These are phyloP conservation scores for Protodeltote pygarga DNA, from an alignment of 2,888 invertebrate genomes.

Conservation along the genomic window DNA sequence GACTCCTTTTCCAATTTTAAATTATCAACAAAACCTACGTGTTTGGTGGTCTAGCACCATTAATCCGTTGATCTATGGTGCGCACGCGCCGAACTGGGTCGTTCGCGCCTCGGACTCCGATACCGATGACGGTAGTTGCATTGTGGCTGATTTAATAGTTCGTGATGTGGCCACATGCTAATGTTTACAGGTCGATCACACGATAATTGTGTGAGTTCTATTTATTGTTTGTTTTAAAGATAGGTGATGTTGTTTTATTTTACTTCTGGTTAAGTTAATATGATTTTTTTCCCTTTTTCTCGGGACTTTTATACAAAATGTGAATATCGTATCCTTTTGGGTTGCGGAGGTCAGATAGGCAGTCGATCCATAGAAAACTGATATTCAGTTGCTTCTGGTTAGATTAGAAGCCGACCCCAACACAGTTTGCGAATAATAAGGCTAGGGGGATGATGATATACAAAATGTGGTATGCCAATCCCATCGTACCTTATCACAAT, in stretches of 20 bases:
- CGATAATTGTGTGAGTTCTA: conserved; percentile 34
- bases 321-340: too few relatives aligned
- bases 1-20: conserved; percentile 20
- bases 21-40: conserved; percentile 25
- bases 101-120: conserved; percentile 57
- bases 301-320: too few relatives aligned
- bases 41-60: conserved; percentile 45
- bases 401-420: too few relatives aligned
- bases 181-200: conserved; percentile 45
- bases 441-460: too few relatives aligned
- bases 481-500: too few relatives aligned
- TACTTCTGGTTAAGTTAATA: too few relatives aligned
- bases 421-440: too few relatives aligned
- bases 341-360: neutral
- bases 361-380: neutral
- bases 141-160: conserved; percentile 59
- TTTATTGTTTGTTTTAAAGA: conserved; percentile 35
- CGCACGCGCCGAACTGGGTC: conserved; percentile 70
- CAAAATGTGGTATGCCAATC: too few relatives aligned
- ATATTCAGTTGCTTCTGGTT: too few relatives aligned
- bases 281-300: too few relatives aligned
- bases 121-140: conserved; percentile 57
- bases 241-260: conserved; percentile 8
- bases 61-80: conserved; percentile 56
- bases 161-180: conserved; percentile 56